phyloP scores from a whole-genome alignment of 2,888 invertebrate genomes.

The Zygogramma bicolorata region DNA sequence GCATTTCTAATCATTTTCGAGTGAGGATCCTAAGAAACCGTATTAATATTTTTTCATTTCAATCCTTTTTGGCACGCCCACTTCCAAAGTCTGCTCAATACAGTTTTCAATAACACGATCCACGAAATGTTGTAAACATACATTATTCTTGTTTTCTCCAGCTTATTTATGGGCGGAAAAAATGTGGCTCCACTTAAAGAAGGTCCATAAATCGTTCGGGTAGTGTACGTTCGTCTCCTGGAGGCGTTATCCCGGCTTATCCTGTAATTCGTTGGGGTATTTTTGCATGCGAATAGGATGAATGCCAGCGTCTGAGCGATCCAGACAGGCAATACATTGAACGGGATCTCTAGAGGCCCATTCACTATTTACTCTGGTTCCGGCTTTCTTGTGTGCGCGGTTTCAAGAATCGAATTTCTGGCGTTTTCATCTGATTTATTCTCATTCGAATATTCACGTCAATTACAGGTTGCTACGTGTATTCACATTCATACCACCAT shows the following conservation, averaged over 20 bases:
- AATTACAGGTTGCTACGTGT: too few relatives aligned
- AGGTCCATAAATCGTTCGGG: conserved; percentile 44
- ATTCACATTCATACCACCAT: too few relatives aligned
- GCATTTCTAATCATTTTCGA: too few relatives aligned
- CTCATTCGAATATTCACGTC: conserved; percentile 3
- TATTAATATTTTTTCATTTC: too few relatives aligned
- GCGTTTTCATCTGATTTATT: conserved; percentile 12
- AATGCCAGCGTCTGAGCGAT: conserved; percentile 61
- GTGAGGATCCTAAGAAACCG: too few relatives aligned
- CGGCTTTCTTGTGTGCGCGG: conserved; percentile 35
- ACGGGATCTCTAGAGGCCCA: conserved; percentile 53
- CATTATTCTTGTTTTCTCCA: conserved; percentile 33
- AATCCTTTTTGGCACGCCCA: too few relatives aligned
- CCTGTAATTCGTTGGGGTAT: conserved; percentile 50
- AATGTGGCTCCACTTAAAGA: conserved; percentile 38
- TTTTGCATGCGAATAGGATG: conserved; percentile 62
- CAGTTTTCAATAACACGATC: neutral
- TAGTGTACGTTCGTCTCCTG: conserved; percentile 45
- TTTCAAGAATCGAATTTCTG: conserved; percentile 25
- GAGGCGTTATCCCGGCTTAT: conserved; percentile 47
- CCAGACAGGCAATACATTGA: conserved; percentile 62
- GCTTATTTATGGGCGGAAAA: conserved; percentile 40
- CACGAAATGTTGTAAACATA: conserved; percentile 13
- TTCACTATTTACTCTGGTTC: conserved; percentile 53
- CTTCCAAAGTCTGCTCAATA: too few relatives aligned